Base-by-base conservation (phyloP, 2,888 invertebrate genomes). In the Gymnocheta viridis region DNA sequence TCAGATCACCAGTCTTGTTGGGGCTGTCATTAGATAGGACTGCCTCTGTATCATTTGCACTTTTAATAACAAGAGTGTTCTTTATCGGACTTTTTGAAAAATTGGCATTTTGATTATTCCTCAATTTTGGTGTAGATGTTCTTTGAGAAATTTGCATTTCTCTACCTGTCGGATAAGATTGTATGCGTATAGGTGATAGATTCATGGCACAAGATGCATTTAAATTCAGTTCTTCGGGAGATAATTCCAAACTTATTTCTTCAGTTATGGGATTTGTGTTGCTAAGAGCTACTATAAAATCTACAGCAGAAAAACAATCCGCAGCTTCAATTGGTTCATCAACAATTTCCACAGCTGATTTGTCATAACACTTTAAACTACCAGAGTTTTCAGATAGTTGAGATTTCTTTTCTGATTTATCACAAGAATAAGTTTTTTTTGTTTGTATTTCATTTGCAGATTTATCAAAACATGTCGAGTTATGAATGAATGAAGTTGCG, bases 201-300 rank as follows among this genome's bases (percentile, higher is more conserved):
- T 84, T 85, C 77, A 85, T 86, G 1, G 79, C 82, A 85, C 89
- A 89, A 1, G 88, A 86, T 4, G 88, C 88, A 81, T 86, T 89
- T 74, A 91, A 84, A 24, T 87, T 87, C 9, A 88, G 51, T 60
- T 91, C 90, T 67, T 90, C 91, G 0, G 88, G 86, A 0, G 90
- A 89, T 9, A 90, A 83, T 10, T 90, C 87, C 47, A 85, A 51
- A 47, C 74, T 49, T 17, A 79, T 87, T 7, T 82, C 85, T 51
- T 86, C 81, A 14, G 86, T 87, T 27, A 72, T 60, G 0, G 86
- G 56, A 72, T 87, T 79, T 9, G 67, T 82, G 5, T 87, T 83
- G 0, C 88, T 78, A 12, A 90, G 70, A 27, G 89, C 86, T 6
- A 89, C 87, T 74, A 90, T 89, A 64, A 90, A 90, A 67, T 90